These are phyloP conservation scores for Aphelocoma californica DNA, from an alignment of 2,797 vertebrate species.

Conservation along the genomic window DNA sequence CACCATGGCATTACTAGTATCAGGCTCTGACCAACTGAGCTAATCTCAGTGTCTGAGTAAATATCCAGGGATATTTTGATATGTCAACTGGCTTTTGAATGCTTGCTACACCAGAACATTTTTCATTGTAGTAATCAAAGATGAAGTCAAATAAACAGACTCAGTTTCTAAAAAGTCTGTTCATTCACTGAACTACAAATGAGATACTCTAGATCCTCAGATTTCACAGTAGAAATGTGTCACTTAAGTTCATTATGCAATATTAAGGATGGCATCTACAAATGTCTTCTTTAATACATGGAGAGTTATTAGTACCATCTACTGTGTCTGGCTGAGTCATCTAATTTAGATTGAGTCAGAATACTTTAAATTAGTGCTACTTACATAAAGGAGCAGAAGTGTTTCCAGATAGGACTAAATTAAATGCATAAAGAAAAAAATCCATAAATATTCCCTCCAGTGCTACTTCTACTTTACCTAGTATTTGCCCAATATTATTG, in stretches of 20 bases:
- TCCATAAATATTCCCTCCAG: background rate
- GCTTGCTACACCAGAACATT: background rate
- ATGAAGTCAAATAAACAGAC: background rate
- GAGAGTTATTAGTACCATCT: background rate
- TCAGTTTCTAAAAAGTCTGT: background rate
- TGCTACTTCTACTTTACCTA: background rate
- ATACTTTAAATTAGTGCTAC: slow-evolving; percentile 18
- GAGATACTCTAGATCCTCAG: background rate
- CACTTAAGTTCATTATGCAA: background rate
- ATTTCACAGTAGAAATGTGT: background rate
- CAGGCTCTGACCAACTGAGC: background rate
- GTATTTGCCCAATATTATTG: background rate
- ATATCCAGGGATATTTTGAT: background rate
- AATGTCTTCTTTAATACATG: background rate
- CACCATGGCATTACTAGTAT: background rate
- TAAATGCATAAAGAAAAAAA: slow-evolving; percentile 8
- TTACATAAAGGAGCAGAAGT: background rate
- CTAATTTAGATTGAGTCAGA: slow-evolving; percentile 16
- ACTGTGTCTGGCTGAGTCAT: background rate
- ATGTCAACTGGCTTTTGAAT: background rate
- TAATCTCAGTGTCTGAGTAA: background rate
- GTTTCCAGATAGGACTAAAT: slow-evolving; percentile 31
- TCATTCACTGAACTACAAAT: background rate
- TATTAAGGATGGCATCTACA: background rate
- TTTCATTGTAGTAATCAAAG: background rate